Evolutionary conservation across 2,888 invertebrate genomes (phyloP).

Genomic region (Meiosimyza platycephala): DNA sequence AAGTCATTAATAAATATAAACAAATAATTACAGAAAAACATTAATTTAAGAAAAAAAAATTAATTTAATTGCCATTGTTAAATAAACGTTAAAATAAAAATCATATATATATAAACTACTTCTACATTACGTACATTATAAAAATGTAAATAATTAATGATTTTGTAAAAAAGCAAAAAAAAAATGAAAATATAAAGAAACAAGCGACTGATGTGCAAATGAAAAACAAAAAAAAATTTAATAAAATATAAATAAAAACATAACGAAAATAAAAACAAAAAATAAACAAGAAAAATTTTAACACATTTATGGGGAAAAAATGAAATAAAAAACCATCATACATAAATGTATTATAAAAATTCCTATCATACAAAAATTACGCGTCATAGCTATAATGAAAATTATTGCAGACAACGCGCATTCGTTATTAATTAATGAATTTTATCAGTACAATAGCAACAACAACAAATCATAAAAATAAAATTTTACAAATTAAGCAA

Average conservation of each 20-base stretch:
- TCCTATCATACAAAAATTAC: neutral
- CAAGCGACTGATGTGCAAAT: neutral
- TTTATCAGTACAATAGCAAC: slow-evolving; percentile 13
- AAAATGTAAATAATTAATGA: too few species aligned
- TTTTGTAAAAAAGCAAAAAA: too few species aligned
- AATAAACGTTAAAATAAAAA: too few species aligned
- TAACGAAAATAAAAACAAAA: neutral
- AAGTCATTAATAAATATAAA: too few species aligned
- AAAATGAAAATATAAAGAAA: too few species aligned
- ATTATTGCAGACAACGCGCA: slow-evolving; percentile 28
- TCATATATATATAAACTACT: too few species aligned
- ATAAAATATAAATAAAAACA: slow-evolving; percentile 8
- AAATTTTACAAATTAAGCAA: neutral
- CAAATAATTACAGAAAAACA: too few species aligned
- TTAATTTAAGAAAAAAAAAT: too few species aligned
- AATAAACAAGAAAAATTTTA: neutral
- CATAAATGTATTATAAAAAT: neutral
- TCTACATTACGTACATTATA: too few species aligned
- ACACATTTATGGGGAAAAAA: neutral
- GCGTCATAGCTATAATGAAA: slow-evolving; percentile 11
- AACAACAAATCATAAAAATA: slow-evolving; percentile 1
- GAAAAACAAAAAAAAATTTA: neutral
- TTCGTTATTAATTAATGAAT: slow-evolving; percentile 33
- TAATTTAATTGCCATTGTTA: too few species aligned
- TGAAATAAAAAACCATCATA: neutral